phyloP scores from a whole-genome alignment of 2,113 vertebrate genomes.

The Probosciger aterrimus region DNA sequence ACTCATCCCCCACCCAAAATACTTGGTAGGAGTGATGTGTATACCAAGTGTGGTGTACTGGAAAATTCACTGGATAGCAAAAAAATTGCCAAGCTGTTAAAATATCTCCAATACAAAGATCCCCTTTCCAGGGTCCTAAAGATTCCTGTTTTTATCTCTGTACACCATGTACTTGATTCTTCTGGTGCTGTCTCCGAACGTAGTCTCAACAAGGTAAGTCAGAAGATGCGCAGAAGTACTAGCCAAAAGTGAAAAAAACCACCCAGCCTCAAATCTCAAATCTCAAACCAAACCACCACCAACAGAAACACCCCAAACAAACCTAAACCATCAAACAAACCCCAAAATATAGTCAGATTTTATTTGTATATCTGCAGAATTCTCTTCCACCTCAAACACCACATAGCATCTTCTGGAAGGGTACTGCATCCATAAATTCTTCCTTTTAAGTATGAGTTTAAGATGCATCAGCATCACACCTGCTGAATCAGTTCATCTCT shows the following conservation, averaged over 20 bases:
- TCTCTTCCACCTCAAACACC: not conserved
- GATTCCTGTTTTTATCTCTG: not conserved
- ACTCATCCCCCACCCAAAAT: not conserved
- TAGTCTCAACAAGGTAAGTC: not conserved
- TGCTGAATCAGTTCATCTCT: not conserved
- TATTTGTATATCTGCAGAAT: not conserved
- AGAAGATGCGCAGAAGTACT: not conserved
- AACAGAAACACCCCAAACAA: not conserved
- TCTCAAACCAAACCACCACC: not conserved
- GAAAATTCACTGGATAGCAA: not conserved
- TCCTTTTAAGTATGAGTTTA: not conserved
- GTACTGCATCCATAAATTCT: not conserved
- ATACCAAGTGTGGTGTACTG: not conserved
- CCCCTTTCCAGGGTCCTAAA: not conserved
- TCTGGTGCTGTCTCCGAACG: not conserved
- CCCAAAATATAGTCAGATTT: not conserved
- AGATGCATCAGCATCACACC: not conserved
- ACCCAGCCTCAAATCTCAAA: not conserved
- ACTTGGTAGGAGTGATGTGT: not conserved
- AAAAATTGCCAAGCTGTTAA: not conserved
- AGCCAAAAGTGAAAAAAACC: not conserved
- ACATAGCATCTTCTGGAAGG: not conserved
- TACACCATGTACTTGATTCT: not conserved
- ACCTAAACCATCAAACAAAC: not conserved
- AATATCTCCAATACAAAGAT: not conserved